These are phyloP conservation scores for Phasia obesa DNA, from an alignment of 2,888 invertebrate genomes.

Conservation along the genomic window DNA sequence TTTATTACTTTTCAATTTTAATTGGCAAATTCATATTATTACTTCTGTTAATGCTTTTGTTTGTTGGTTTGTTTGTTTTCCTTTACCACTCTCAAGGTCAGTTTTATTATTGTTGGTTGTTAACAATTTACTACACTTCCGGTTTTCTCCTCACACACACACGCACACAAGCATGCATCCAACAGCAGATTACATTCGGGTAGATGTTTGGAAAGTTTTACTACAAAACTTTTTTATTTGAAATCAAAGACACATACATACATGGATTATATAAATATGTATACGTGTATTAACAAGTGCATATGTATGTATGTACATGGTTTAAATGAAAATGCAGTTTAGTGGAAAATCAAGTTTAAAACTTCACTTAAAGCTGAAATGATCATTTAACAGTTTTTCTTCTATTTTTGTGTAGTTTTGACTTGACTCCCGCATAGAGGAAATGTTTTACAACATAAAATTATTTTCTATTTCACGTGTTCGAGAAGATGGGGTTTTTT, in stretches of 20 bases:
- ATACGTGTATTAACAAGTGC: background rate
- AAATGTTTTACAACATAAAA: constrained; percentile 62
- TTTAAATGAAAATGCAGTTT: constrained; percentile 55
- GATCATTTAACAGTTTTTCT: too few relatives aligned
- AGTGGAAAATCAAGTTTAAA: constrained; percentile 70
- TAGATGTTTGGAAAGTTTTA: constrained; percentile 68
- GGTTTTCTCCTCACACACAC: constrained; percentile 61
- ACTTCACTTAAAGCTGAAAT: constrained; percentile 58
- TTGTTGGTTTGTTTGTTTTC: too few relatives aligned
- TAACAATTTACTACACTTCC: constrained; percentile 58
- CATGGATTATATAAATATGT: background rate
- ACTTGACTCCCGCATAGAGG: constrained; percentile 64
- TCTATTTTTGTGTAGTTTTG: constrained; percentile 14
- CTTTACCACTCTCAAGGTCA: constrained; percentile 63
- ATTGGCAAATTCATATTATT: background rate
- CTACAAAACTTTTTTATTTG: constrained; percentile 13
- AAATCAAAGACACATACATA: constrained; percentile 6
- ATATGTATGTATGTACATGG: background rate
- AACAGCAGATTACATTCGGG: background rate
- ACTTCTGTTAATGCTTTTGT: constrained; percentile 1
- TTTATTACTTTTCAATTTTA: too few relatives aligned
- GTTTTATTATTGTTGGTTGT: constrained; percentile 63
- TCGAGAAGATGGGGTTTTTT: constrained; percentile 46
- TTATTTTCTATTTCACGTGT: constrained; percentile 63
- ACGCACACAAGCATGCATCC: constrained; percentile 1